phyloP scores from a whole-genome alignment of 2,797 vertebrate species.

The Cuniculus paca region DNA sequence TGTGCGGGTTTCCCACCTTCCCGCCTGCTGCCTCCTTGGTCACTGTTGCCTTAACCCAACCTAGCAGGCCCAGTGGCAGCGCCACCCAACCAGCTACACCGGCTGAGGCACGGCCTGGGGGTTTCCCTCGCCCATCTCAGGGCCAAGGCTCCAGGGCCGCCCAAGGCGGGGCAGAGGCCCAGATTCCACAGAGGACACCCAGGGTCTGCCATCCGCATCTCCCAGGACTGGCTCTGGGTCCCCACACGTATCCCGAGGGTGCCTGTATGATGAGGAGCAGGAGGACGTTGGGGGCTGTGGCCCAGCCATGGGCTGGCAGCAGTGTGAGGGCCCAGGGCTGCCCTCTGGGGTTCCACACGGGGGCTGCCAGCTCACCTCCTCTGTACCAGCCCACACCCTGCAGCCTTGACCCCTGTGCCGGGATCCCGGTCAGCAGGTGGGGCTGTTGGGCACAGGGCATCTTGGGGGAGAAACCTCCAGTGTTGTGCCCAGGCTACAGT shows the following conservation, averaged over 20 bases:
- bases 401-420: background rate
- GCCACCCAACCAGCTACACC: background rate
- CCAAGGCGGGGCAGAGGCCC: background rate
- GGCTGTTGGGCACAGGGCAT: background rate
- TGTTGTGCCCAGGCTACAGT: background rate
- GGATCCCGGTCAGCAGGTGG: background rate
- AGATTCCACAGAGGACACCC: background rate
- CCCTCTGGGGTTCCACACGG: background rate
- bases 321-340: background rate
- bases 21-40: rapidly evolving
- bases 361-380: background rate
- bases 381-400: rapidly evolving
- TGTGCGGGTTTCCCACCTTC: background rate
- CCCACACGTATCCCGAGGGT: rapidly evolving
- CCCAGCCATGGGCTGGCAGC: rapidly evolving
- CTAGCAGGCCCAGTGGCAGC: background rate
- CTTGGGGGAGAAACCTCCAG: background rate
- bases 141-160: background rate
- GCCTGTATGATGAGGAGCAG: rapidly evolving
- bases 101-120: background rate
- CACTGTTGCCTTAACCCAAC: background rate
- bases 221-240: background rate
- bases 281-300: background rate
- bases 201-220: background rate
- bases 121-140: background rate